A percentile compares a stretch with the other conserved stretches of the same genome.
Evolutionary conservation across 53 echinoderm and acorn worm species (phyloP).

Genomic region (Arbacia lixula): DNA sequence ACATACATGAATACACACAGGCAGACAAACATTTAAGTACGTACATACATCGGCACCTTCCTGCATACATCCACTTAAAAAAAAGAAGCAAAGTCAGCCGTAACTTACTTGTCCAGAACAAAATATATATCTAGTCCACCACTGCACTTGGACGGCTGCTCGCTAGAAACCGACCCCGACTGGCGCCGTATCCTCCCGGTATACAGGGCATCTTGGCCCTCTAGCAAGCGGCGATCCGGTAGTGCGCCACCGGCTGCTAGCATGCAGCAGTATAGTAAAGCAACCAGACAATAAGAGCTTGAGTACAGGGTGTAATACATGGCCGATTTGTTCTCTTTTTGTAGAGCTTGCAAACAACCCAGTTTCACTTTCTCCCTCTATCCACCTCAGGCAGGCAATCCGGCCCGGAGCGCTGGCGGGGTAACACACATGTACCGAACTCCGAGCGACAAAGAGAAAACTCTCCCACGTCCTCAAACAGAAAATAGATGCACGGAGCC

Average conservation of each 20-base stretch:
- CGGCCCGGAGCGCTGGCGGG: too few species aligned
- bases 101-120: constrained; percentile 85
- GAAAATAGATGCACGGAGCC: too few species aligned
- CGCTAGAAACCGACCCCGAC: background rate
- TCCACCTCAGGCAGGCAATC: too few species aligned
- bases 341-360: too few species aligned
- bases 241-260: background rate
- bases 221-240: background rate
- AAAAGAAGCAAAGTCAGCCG: background rate
- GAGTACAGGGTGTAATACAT: too few species aligned
- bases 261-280: background rate
- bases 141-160: constrained; percentile 69
- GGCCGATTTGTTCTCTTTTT: too few species aligned
- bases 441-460: too few species aligned
- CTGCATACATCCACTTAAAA: background rate
- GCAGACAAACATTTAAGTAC: too few species aligned
- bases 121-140: constrained; percentile 92
- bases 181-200: background rate
- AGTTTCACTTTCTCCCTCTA: too few species aligned
- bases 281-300: constrained; percentile 11
- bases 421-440: too few species aligned
- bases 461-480: too few species aligned
- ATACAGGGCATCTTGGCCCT: background rate
- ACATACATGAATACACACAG: too few species aligned
- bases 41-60: constrained; percentile 1